Conservation (phyloP, 2,797 vertebrate species). For the Halcyon leucocephala region DNA sequence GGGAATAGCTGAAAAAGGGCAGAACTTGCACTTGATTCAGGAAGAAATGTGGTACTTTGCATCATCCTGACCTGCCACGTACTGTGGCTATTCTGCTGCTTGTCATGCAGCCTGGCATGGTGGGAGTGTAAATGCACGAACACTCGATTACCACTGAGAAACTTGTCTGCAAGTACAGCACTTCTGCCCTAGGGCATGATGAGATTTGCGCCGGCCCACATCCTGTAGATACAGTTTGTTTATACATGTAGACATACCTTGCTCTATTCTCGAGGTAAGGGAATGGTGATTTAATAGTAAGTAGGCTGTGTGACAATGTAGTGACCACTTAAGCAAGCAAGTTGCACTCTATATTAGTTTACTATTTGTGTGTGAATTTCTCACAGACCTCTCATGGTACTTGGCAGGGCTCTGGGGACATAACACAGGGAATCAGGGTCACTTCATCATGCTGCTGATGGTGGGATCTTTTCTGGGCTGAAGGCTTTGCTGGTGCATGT, state of each 20-base stretch:
- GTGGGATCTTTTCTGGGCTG: not conserved
- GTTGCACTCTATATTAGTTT: not conserved
- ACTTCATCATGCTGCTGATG: not conserved
- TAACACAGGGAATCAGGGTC: not conserved
- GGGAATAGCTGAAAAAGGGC: not conserved
- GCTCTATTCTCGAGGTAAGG: not conserved
- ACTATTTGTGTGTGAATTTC: not conserved
- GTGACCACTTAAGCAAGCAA: not conserved
- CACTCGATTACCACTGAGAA: fast-evolving
- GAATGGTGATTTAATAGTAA: not conserved
- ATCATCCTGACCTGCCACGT: not conserved
- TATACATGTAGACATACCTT: not conserved
- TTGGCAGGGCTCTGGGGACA: not conserved
- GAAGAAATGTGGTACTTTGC: not conserved
- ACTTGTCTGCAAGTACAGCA: not conserved
- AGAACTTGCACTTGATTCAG: not conserved
- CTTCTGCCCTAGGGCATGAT: not conserved
- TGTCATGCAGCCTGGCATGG: not conserved
- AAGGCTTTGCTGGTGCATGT: not conserved
- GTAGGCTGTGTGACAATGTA: not conserved
- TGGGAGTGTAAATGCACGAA: not conserved
- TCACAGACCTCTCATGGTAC: not conserved
- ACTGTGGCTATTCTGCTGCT: not conserved
- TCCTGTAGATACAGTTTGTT: not conserved
- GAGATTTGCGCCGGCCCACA: not conserved